Conservation (phyloP, 2,888 invertebrate species). For the Spatulosminthurus flaviceps region DNA sequence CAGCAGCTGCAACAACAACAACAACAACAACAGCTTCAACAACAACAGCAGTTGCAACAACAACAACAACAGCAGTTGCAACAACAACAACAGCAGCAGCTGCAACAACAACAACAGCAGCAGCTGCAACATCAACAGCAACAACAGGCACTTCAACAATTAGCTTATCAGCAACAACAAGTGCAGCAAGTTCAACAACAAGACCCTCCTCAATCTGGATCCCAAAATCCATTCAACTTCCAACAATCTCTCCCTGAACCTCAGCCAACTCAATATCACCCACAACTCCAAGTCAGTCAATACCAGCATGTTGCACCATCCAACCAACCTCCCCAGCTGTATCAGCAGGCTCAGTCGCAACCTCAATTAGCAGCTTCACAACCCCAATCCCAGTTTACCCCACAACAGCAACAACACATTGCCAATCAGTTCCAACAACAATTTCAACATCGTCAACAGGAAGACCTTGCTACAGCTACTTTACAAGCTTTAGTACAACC, state of each 20-base stretch:
- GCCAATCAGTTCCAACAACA: conserved; percentile 32
- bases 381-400: conserved; percentile 65
- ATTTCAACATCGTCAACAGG: conserved; percentile 38
- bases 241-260: conserved; percentile 42
- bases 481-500: neutral
- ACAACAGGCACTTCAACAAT: conserved; percentile 48
- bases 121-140: neutral
- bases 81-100: conserved; percentile 35
- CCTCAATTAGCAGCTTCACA: conserved; percentile 51
- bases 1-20: too few relatives aligned
- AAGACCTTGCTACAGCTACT: conserved; percentile 19
- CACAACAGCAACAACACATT: conserved; percentile 65
- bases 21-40: too few relatives aligned
- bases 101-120: conserved; percentile 44
- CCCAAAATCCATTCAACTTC: neutral
- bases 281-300: conserved; percentile 65
- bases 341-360: neutral
- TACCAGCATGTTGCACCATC: conserved; percentile 58
- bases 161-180: conserved; percentile 45
- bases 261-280: conserved; percentile 40
- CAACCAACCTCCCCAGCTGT: conserved; percentile 26
- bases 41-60: too few relatives aligned
- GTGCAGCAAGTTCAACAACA: neutral
- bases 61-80: neutral
- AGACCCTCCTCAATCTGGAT: conserved; percentile 2